Percentiles rank a stretch among this genome's conserved stretches.
These are phyloP conservation scores for Campylorhamphus procurvoides DNA, from an alignment of 2,113 vertebrate species.

Conservation along the genomic window DNA sequence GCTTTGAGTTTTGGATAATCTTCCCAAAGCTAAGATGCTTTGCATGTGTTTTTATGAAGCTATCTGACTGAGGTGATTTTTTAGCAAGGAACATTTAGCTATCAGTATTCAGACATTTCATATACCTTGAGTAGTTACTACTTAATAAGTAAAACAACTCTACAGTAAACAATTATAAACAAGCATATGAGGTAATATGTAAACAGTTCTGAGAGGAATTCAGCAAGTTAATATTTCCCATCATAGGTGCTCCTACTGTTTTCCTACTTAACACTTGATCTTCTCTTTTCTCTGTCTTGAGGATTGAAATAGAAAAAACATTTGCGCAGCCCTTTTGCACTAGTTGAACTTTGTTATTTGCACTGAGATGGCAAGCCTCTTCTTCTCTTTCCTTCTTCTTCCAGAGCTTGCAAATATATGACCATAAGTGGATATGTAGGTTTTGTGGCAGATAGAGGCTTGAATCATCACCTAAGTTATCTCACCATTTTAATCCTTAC, in stretches of 20 bases:
- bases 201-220: neutral
- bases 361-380: neutral
- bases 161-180: neutral
- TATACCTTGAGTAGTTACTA: neutral
- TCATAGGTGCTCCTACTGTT: neutral
- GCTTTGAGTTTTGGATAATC: conserved; percentile 1
- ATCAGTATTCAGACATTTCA: neutral
- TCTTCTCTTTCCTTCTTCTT: neutral
- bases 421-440: neutral
- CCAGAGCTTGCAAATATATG: neutral
- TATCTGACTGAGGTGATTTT: neutral
- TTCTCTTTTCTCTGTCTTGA: neutral
- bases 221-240: neutral
- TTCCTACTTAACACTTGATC: neutral
- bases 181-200: neutral
- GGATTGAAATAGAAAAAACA: neutral
- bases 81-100: neutral
- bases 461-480: neutral
- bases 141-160: neutral
- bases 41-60: neutral
- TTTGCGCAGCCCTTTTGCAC: neutral
- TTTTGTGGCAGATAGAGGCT: neutral
- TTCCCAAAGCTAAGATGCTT: conserved; percentile 4
- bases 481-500: neutral
- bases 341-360: neutral